phyloP scores from a whole-genome alignment of 1,140 invertebrate genomes.

The Orchesella cincta region DNA sequence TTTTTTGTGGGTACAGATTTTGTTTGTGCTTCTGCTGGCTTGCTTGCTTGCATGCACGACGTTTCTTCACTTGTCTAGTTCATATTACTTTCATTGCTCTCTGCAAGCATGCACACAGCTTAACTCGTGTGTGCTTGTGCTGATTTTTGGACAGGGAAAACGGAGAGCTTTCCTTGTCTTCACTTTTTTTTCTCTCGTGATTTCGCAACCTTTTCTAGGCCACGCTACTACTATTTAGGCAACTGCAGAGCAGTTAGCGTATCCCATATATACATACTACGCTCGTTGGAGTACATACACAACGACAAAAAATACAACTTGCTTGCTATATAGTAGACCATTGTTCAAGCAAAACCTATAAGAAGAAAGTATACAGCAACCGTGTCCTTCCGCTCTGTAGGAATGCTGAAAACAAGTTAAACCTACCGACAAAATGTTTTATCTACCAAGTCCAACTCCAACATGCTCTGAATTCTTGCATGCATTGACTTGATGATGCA shows the following conservation, averaged over 20 bases:
- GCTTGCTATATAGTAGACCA: too few relatives aligned
- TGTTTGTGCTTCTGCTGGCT: not conserved
- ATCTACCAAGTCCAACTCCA: not conserved
- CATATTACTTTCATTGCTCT: not conserved
- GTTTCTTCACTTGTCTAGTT: not conserved
- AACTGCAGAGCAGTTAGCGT: too few relatives aligned
- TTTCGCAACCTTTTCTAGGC: not conserved
- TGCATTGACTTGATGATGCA: not conserved
- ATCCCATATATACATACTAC: too few relatives aligned
- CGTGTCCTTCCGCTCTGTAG: constrained; percentile 3
- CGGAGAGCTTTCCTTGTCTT: not conserved
- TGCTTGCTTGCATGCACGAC: not conserved
- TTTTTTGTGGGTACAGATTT: too few relatives aligned
- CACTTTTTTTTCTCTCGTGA: not conserved
- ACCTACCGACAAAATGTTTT: not conserved
- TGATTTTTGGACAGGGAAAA: not conserved
- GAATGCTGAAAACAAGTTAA: not conserved
- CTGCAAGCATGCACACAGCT: not conserved
- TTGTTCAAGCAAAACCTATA: too few relatives aligned
- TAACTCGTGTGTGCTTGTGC: not conserved
- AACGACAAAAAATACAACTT: too few relatives aligned
- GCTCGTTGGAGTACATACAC: too few relatives aligned
- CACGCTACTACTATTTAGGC: not conserved
- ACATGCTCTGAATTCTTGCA: not conserved
- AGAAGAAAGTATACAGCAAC: not conserved